Percentiles rank a stretch among this genome's conserved stretches.
phyloP scores from a whole-genome alignment of 1,140 invertebrate species.

The Eriosoma lanigerum region DNA sequence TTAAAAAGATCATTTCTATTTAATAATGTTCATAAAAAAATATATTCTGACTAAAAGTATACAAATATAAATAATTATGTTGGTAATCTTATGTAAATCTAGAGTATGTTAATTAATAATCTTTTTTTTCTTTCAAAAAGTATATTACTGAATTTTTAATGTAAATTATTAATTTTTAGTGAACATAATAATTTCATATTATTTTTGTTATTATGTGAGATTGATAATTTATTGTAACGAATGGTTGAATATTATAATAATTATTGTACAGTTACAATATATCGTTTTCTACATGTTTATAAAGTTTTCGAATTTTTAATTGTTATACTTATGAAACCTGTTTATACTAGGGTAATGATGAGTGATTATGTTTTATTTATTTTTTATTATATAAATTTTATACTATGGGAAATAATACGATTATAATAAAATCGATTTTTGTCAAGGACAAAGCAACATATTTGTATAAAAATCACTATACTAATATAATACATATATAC shows the following conservation, averaged over 20 bases:
- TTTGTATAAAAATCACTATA: background rate
- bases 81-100: too few species aligned
- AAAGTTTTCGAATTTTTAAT: constrained; percentile 21
- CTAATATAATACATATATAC: too few species aligned
- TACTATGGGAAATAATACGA: constrained; percentile 12
- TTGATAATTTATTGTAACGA: background rate
- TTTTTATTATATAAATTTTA: constrained; percentile 2
- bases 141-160: too few species aligned
- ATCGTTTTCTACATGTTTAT: background rate
- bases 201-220: background rate
- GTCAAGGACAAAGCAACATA: constrained; percentile 6
- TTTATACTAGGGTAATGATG: background rate
- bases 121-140: too few species aligned
- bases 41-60: too few species aligned
- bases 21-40: too few species aligned
- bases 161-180: background rate
- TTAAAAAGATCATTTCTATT: too few species aligned
- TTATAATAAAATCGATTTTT: constrained; percentile 12
- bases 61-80: too few species aligned
- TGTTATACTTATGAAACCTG: constrained; percentile 6
- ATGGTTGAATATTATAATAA: background rate
- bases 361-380: constrained; percentile 9
- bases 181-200: background rate
- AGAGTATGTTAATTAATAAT: too few species aligned
- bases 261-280: background rate